Evolutionary conservation across 2,888 invertebrate species (phyloP), one percentile per base, ranked within the genome.

Genomic region (Ypsolopha scabrella): DNA sequence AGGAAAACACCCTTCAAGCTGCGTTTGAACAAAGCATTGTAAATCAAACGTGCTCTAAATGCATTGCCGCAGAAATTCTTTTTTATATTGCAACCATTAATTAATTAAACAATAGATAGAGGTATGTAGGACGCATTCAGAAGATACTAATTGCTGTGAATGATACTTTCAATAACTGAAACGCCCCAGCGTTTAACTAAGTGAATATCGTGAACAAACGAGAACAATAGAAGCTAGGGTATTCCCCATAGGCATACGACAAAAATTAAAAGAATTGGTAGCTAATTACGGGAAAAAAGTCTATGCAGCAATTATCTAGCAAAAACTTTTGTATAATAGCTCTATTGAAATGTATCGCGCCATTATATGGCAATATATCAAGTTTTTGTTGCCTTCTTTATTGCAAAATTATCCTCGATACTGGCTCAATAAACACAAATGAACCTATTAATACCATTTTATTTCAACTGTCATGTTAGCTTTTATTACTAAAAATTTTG

Each of bases 271-370:
- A 51, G 34, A 43, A 47, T 48, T 50, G 44, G 46, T 39, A 64
- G 66, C 64, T 69, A 70, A 77, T 79, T 77, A 76, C 59, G 65
- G 62, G 74, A 76, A 70, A 65, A 65, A 62, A 64, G 59, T 54
- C 4, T 56, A 57, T 60, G 65, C 64, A 62, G 54, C 62, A 58
- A 67, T 70, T 69, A 69, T 50, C 52, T 51, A 46, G 60, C 60
- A 70, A 70, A 70, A 71, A 68, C 55, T 56, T 58, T 61, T 57
- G 58, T 57, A 64, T 53, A 73, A 79, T 67, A 65, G 61, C 72
- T 68, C 65, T 71, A 75, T 75, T 75, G 73, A 67, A 72, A 73
- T 62, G 59, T 68, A 77, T 72, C 64, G 58, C 52, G 58, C 57
- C 64, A 60, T 62, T 54, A 60, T 52, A 36, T 6, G 4, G 47